Conservation (phyloP, 2,888 invertebrate genomes). For the Priocnemis perturbator region DNA sequence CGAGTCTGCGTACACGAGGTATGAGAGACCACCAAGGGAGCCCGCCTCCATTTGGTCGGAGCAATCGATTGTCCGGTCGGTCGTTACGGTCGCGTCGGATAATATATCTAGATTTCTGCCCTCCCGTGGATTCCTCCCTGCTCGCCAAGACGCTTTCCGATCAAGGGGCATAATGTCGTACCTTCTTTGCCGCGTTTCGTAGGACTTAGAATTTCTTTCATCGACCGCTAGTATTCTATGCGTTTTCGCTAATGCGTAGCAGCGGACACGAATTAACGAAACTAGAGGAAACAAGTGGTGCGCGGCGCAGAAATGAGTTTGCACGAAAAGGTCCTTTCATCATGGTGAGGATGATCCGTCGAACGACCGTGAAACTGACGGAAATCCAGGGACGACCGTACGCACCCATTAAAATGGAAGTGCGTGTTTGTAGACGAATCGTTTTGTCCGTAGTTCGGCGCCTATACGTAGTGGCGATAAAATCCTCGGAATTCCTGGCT, state of each 20-base stretch:
- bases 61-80: slow-evolving; percentile 41
- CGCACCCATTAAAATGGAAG: slow-evolving; percentile 46
- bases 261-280: no score
- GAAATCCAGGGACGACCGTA: no score
- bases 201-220: no score
- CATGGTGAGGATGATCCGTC: no score
- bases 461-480: slow-evolving; percentile 38
- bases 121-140: slow-evolving; percentile 37
- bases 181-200: no score
- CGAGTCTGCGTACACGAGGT: slow-evolving; percentile 37
- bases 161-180: not conserved
- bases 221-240: no score
- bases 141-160: not conserved
- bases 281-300: no score
- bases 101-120: slow-evolving; percentile 54
- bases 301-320: no score
- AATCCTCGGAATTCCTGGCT: slow-evolving; percentile 57
- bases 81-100: slow-evolving; percentile 49
- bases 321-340: no score
- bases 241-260: not conserved
- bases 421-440: slow-evolving; percentile 39
- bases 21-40: slow-evolving; percentile 54
- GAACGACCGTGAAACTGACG: no score
- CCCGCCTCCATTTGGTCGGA: slow-evolving; percentile 45
- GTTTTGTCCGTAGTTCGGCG: not conserved